Percentiles rank a stretch among this genome's conserved stretches.
Conservation (phyloP, 2,797 vertebrate genomes). For the Rhodeus uyekii region DNA sequence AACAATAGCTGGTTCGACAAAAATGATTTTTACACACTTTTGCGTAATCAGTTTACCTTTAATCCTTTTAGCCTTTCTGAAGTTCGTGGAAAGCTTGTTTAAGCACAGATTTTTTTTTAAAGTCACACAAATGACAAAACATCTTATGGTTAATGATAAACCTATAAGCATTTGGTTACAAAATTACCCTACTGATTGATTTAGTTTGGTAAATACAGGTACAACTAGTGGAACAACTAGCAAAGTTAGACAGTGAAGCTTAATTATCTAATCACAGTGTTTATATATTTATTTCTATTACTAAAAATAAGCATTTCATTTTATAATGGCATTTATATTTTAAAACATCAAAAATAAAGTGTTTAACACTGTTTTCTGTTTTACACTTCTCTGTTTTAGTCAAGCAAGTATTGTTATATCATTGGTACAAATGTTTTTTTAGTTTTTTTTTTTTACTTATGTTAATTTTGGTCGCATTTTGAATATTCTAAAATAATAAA, state of each 20-base stretch:
- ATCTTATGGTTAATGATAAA: not conserved
- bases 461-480: not conserved
- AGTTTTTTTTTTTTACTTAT: not conserved
- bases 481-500: not conserved
- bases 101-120: too few species aligned
- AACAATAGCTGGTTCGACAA: conserved; percentile 24
- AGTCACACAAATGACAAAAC: not conserved
- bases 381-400: not conserved
- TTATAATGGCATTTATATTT: not conserved
- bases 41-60: not conserved
- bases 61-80: not conserved
- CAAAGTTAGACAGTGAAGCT: not conserved
- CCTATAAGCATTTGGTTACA: not conserved
- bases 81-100: not conserved
- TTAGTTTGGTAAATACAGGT: not conserved
- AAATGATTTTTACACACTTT: conserved; percentile 7
- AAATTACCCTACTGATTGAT: not conserved
- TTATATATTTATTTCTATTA: not conserved
- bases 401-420: not conserved
- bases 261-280: not conserved
- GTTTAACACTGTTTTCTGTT: not conserved
- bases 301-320: not conserved
- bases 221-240: not conserved
- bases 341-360: not conserved
- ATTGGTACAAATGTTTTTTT: not conserved